Base-by-base conservation (phyloP, 2,797 vertebrate genomes). In the Neostethus bicornis region DNA sequence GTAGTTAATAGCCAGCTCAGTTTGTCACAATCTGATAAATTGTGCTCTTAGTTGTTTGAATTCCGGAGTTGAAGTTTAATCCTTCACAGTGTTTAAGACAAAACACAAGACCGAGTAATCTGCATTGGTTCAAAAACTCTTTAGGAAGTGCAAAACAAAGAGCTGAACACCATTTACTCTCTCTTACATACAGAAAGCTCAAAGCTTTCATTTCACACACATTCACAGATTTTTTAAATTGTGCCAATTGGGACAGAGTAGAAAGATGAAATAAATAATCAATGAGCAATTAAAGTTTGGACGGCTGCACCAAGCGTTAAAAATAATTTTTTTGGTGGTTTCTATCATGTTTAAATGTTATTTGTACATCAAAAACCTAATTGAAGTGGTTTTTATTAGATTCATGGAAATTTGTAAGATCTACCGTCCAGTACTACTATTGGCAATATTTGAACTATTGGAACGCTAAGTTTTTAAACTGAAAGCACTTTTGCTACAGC, bases 71-170 rank as follows among this genome's bases (percentile, higher is more conserved):
- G 46, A 66, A 50, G 19, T 17, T 19, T 79, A 84, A 84, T 84
- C 66, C 73, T 67, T 28, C 46, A 42, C 43, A 9, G 24, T 66
- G 72, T 49, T 56, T 73, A 82, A 81, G 75, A 77, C 51, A 80
- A 81, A 89, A 83, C 83, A 83, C 85, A 84, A 81, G 84, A 86
- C 75, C 71, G 53, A 50, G 24, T 89, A 83, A 85, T 78, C 77
- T 75, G 71, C 53, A 28, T 66, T 44, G 60, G 62, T 80, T 66
- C 67, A 56, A 25, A 59, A 51, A 56, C 43, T 67, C 60, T 73
- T 68, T 53, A 75, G 70, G 79, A 81, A 80, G 68, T 75, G 35
- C 21, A 61, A 52, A 65, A 79, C 79, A 77, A 75, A 51, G 34
- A 23, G 9, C 4, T 16, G 24, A 28, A 66, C 13, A 20, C 31